A percentile compares a stretch with the other conserved stretches of the same genome.
Evolutionary conservation across 2,888 invertebrate species (phyloP).

Genomic region (Lochmaea crataegi): DNA sequence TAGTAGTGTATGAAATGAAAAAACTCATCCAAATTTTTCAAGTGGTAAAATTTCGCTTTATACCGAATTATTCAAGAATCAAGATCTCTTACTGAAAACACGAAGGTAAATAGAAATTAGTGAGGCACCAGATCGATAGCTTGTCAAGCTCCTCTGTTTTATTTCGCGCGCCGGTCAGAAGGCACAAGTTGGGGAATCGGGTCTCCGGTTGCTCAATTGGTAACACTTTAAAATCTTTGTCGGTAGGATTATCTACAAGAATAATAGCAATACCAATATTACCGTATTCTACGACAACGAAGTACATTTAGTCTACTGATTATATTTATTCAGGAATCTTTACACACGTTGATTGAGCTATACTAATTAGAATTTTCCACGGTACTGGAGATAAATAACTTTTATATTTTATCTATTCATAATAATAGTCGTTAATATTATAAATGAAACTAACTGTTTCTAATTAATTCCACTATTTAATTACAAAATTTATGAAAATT

Average conservation of each 20-base stretch:
- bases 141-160: conserved; percentile 6
- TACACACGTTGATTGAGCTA: too few species aligned
- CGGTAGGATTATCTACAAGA: not conserved
- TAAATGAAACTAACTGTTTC: too few species aligned
- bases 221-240: conserved; percentile 4
- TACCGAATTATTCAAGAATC: not conserved
- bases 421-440: too few species aligned
- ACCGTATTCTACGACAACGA: too few species aligned
- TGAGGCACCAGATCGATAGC: conserved; percentile 5
- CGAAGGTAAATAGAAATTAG: conserved; percentile 3
- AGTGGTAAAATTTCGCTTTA: not conserved
- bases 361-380: too few species aligned
- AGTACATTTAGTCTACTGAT: not conserved
- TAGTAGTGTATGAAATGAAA: too few species aligned
- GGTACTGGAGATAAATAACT: too few species aligned
- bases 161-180: conserved; percentile 11
- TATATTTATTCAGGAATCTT: too few species aligned
- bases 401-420: too few species aligned
- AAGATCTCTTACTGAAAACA: not conserved
- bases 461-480: too few species aligned
- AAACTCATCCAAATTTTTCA: not conserved
- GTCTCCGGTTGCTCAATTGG: not conserved
- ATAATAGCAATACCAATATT: conserved; percentile 4
- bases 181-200: conserved; percentile 8
- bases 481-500: too few species aligned